Evolutionary conservation across 2,888 invertebrate genomes (phyloP).

Genomic region (Chalcis sispes): DNA sequence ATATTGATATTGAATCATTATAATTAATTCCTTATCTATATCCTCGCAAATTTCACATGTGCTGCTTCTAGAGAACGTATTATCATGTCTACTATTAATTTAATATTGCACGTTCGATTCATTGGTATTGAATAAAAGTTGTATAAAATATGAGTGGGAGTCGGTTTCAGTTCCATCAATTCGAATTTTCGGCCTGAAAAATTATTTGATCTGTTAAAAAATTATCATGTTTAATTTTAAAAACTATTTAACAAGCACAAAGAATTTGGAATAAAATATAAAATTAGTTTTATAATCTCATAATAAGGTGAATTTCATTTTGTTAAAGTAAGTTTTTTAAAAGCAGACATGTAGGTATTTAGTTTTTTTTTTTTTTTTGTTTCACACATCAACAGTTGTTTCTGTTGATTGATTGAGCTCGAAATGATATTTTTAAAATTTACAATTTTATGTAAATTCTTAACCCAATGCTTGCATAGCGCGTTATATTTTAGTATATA

Average conservation of each 20-base stretch:
- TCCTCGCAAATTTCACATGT: constrained; percentile 60
- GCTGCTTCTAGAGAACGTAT: constrained; percentile 61
- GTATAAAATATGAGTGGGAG: constrained; percentile 61
- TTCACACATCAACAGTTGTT: too few relatives aligned
- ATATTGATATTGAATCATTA: too few relatives aligned
- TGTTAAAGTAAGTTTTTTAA: too few relatives aligned
- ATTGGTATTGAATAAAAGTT: constrained; percentile 67
- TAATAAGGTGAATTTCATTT: too few relatives aligned
- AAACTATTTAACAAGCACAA: too few relatives aligned
- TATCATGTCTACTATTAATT: constrained; percentile 61
- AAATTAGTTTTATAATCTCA: neutral
- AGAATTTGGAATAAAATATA: neutral
- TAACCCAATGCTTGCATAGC: too few relatives aligned
- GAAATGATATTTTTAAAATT: neutral
- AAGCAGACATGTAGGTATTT: too few relatives aligned
- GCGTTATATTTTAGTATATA: neutral
- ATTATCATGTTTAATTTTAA: neutral
- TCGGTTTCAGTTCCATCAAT: constrained; percentile 67
- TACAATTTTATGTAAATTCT: neutral
- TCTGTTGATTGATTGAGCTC: too few relatives aligned
- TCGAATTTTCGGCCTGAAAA: constrained; percentile 64
- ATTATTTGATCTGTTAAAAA: neutral
- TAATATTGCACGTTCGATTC: constrained; percentile 61
- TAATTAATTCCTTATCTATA: too few relatives aligned
- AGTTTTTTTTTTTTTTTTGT: too few relatives aligned